Base-by-base conservation (phyloP, 2,888 invertebrate species). In the Cosmia pyralina region DNA sequence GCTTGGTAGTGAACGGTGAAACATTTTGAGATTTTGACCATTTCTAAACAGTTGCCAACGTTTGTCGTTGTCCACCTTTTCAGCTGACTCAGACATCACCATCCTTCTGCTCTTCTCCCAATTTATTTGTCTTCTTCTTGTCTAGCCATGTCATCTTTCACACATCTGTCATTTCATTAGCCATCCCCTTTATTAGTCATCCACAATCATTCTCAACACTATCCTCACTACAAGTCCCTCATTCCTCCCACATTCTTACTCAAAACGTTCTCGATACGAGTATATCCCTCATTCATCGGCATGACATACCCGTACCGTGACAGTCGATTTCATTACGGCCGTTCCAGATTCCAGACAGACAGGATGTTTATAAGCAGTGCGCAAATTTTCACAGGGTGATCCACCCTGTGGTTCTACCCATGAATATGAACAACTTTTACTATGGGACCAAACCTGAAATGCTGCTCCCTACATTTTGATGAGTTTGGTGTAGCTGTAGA, bases 1-100 rank as follows among this genome's bases (percentile, higher is more conserved):
- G 79, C 62, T 72, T 77, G 34, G 66, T 52, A 58, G 15, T 68
- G 28, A 48, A 66, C 10, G 70, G 72, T 74, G 77, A 58, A 41
- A 81, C 64, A 83, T 58, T 28, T 60, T 34, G 5, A 34, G 58
- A 34, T 58, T 59, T 63, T 50, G 2, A 22, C 10, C 38, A 53
- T 22, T 34, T 15, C 53, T 22, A 0, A 50, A 4, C 0, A 11
- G 4, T 22, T 41, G 0, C 34, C 50, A 8, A 59, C 0, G 4
- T 28, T 1, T 28, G 17, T 41, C 28, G 17, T 52, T 17, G 7
- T 17, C 15, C 10, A 22, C 22, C 3, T 10, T n/a, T 13, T n/a
- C 0, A 28, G n/a, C 22, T 41, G 17, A 34, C 5, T 22, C 0
- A 7, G 17, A 41, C 22, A 34, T 71, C 8, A 8, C 22, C 15